Evolutionary conservation across 2,113 vertebrate genomes (phyloP), one percentile per base, ranked within the genome.

Genomic region (Chamaetylas fuelleborni): DNA sequence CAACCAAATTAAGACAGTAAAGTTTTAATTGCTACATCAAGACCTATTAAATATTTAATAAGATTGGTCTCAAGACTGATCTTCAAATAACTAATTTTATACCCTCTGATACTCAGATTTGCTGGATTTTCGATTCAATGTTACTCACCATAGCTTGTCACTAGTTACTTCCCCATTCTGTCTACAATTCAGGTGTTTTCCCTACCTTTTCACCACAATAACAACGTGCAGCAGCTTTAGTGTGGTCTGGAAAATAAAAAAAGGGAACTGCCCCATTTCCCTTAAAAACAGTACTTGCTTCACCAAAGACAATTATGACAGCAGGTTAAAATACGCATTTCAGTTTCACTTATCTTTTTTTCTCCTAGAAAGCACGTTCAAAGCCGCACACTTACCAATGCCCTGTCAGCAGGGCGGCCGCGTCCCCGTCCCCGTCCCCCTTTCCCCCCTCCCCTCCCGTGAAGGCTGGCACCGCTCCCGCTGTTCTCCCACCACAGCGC

Each of bases 381-480:
- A 5, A 15, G 62, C 48, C 8, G 36, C 65, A 12, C 18, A 4
- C 62, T 4, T 1, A 12, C 8, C 6, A 1, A 1, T 1, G 26
- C 6, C 45, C 60, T 1, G 4, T 1, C 36, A 3, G 31, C 31
- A 4, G 16, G 16, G 29, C 50, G 17, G 48, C 34, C 57, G 19
- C 66, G 3, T 1, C 5, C 33, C 73, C 1, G 6, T 0, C 25
- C 5, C 53, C 8, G 11, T 5, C 12, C n/a, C n/a, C n/a, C n/a
- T n/a, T n/a, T 12, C 56, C 70, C 48, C 61, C 64, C 54, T 24
- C 31, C 74, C 24, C 8, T 2, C 40, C 57, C 66, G 5, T 1
- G 47, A 4, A 3, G 57, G 77, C 62, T 1, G 66, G 12, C 61
- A 11, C 31, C 0, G 33, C 53, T 9, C 47, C 8, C 34, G 23